A percentile compares a stretch with the other conserved stretches of the same genome.
phyloP scores from a whole-genome alignment of 2,888 invertebrate genomes.

The Tridacna crocea region DNA sequence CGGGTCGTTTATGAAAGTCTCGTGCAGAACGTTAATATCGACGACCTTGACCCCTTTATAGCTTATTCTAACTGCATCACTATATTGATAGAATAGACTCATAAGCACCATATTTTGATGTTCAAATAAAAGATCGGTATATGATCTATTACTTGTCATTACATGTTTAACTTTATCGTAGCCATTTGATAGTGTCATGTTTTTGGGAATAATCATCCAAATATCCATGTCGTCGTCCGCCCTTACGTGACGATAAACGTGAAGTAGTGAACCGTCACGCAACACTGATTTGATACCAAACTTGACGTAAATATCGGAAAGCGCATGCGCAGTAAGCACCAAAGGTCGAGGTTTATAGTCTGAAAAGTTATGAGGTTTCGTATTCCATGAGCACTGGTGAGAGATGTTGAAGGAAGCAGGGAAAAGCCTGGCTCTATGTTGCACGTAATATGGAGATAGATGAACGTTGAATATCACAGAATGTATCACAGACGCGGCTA shows the following conservation, averaged over 20 bases:
- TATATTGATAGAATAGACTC: slow-evolving; percentile 25
- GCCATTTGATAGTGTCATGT: slow-evolving; percentile 27
- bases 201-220: slow-evolving; percentile 29
- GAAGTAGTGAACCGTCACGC: slow-evolving; percentile 26
- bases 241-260: slow-evolving; percentile 9
- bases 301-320: slow-evolving; percentile 21
- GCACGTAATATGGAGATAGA: slow-evolving; percentile 25
- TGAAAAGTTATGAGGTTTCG: slow-evolving; percentile 18
- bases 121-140: slow-evolving; percentile 21
- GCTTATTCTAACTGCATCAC: slow-evolving; percentile 23
- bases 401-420: slow-evolving; percentile 30
- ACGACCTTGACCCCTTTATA: slow-evolving; percentile 22
- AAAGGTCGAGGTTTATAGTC: slow-evolving; percentile 27
- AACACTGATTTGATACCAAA: slow-evolving; percentile 24
- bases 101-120: slow-evolving; percentile 25
- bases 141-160: slow-evolving; percentile 6
- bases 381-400: slow-evolving; percentile 19
- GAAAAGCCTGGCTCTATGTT: slow-evolving; percentile 26
- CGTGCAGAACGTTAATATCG: slow-evolving; percentile 28
- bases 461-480: slow-evolving; percentile 32
- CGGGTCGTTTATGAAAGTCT: slow-evolving; percentile 34
- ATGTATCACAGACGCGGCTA: not conserved
- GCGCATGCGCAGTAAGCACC: slow-evolving; percentile 26
- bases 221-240: slow-evolving; percentile 35
- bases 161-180: slow-evolving; percentile 23